Base-by-base conservation (phyloP, 2,888 invertebrate genomes). In the Calameuta pallipes region DNA sequence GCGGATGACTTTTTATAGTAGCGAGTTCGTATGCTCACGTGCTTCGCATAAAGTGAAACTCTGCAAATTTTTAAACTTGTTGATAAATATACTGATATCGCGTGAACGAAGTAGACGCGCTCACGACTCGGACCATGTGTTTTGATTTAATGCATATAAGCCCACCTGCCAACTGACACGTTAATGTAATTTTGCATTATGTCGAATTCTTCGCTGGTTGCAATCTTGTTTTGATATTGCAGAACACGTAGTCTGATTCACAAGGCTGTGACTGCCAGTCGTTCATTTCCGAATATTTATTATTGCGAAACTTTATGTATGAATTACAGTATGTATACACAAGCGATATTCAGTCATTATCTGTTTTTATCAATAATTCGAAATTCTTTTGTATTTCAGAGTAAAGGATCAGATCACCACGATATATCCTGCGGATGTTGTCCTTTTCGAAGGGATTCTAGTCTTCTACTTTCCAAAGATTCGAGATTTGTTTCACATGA, bases 391-490 rank as follows among this genome's bases (percentile, higher is more conserved):
- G 15, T 37, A 3, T 77, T 74, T 6, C 83, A 91, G 91, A 85
- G 83, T 91, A 9, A 91, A 90, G 83, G 94, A 95, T 87, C 95
- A 95, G 82, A 93, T 94, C 79, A 94, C 96, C 82, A 96, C 95
- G 1, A 96, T 99, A 85, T 97, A 98, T 92, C 98, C 98, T 3
- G 98, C 98, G 0, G 99, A 99, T 92, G 99, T 99, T 79, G 98
- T 99, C 13, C 93, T 99, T 11, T 97, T 99, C 86, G 99, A 99
- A 92, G 99, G 99, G 33, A 99, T 99, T 91, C 94, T 99, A 79
- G 98, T 98, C 69, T 99, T 99, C 93, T 99, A 99, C 93, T 98
- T 98, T 92, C 97, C 97, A 0, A 97, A 97, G 91, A 96, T 99
- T 81, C 93, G 99, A 76, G 96, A 98, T 80, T 93, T 99, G 80